Evolutionary conservation across 2,113 vertebrate genomes (phyloP), one percentile per base, ranked within the genome.

Genomic region (Crypturellus undulatus): DNA sequence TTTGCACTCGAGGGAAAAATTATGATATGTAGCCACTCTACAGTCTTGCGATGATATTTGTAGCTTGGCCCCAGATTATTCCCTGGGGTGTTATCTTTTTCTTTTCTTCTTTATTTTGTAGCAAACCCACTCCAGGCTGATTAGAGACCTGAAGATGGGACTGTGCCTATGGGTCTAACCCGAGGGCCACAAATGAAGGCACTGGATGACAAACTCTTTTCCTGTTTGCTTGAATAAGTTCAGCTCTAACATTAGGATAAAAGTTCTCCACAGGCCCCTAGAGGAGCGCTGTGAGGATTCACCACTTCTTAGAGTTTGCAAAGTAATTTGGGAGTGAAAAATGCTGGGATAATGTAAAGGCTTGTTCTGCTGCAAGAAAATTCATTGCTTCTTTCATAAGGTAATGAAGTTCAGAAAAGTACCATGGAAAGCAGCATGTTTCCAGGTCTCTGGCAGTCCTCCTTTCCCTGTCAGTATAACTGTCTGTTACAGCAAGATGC

Each of bases 191-290:
- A 92, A 92, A 93, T 17, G 24, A 67, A 93, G 79, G 78, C 5
- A 26, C 59, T 85, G 90, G 65, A 78, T 75, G 43, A 90, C 71
- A 80, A 94, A 73, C 32, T 71, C 60, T 19, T 79, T 96, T 94
- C 77, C 56, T 92, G 65, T 68, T 92, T 79, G 40, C 36, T 58
- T 94, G 88, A 67, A 95, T 90, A 90, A 93, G 81, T 56, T 28
- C 18, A 58, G 20, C 77, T 65, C 16, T 54, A 86, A 93, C 71
- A 76, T 89, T n/a, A 86, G 80, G 87, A 88, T 81, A 84, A 84
- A 88, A 72, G 62, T 34, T 43, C 64, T 21, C 79, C n/a, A 75
- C 43, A 87, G 58, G 15, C 9, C 58, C 52, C 69, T 80, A 73
- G 17, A 90, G 56, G 45, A 69, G 16, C 42, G 22, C 71, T 80